Base-by-base conservation (phyloP, 2,888 invertebrate species). In the Rotaria socialis region DNA sequence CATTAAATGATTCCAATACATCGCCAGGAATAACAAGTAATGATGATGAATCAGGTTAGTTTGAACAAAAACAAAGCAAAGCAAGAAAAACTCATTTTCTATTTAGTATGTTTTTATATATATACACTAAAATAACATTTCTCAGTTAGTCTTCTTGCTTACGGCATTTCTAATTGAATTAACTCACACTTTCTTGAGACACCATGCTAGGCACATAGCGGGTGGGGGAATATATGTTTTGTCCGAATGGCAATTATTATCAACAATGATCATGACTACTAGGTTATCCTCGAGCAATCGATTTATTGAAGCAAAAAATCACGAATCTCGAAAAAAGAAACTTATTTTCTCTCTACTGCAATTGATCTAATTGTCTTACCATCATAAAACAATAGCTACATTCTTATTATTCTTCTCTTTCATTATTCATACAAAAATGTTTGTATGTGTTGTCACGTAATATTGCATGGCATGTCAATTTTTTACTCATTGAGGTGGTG, bases 231-330 rank as follows among this genome's bases (percentile, higher is more conserved):
- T 60, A n/a, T n/a, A 60, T 60, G 58, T 60, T 60, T 60, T 60
- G n/a, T 60, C 27, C n/a, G 2, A 27, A n/a, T 60, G 58, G 58
- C 58, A 60, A 60, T 60, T 60, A 60, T 60, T 4, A 60, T 24
- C 24, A 60, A 60, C 58, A 60, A 60, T 60, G 58, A 60, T 60
- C n/a, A 60, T 60, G 0, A 8, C 27, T 60, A 8, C 27, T 60
- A 60, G 58, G 58, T 60, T 60, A 60, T 60, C 58, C 58, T 60
- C 58, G 14, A 60, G 58, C 58, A 4, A 60, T 60, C n/a, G 58
- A 60, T 60, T 60, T 60, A 60, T n/a, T 60, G n/a, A 60, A 60
- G 58, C 58, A 60, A 60, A 60, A 60, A 60, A 60, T n/a, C n/a
- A 60, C 27, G 58, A 60, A n/a, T 60, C 19, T 60, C 58, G n/a